These are phyloP conservation scores for Trigoniulus corallinus DNA, from an alignment of 1,140 invertebrate species.

Conservation along the genomic window DNA sequence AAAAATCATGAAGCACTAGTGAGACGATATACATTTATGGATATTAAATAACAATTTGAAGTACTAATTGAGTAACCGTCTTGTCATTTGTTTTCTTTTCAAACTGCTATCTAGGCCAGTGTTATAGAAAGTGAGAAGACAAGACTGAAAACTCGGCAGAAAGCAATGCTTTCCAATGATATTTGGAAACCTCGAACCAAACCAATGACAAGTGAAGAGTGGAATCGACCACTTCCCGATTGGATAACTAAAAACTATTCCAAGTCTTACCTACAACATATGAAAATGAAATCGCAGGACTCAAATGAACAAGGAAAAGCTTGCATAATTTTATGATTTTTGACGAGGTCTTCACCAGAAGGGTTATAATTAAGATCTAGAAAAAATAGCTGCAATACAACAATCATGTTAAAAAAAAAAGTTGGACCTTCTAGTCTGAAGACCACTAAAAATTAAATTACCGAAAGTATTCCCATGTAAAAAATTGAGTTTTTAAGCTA, in stretches of 20 bases:
- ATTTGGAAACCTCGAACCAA: slow-evolving; percentile 54
- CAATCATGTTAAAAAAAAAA: no score
- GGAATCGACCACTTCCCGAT: slow-evolving; percentile 56
- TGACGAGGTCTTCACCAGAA: no score
- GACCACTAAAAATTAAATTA: no score
- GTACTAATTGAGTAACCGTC: not conserved
- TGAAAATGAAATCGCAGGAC: no score
- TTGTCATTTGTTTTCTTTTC: slow-evolving; percentile 1
- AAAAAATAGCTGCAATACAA: no score
- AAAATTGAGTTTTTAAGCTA: no score
- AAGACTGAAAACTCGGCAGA: slow-evolving; percentile 39
- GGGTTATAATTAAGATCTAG: no score
- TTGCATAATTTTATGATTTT: no score
- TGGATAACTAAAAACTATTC: not conserved
- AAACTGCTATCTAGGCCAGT: slow-evolving; percentile 35
- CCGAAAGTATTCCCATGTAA: no score
- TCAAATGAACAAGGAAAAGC: no score
- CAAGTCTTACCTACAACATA: slow-evolving; percentile 24
- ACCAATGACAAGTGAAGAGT: slow-evolving; percentile 46
- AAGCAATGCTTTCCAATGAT: slow-evolving; percentile 48
- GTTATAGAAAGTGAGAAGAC: slow-evolving; percentile 51
- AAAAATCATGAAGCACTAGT: slow-evolving; percentile 46
- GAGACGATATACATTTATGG: slow-evolving; percentile 20
- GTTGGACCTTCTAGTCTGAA: no score
- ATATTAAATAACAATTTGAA: not conserved